Base-by-base conservation (phyloP, 2,113 vertebrate species). In the Chloebia gouldiae region DNA sequence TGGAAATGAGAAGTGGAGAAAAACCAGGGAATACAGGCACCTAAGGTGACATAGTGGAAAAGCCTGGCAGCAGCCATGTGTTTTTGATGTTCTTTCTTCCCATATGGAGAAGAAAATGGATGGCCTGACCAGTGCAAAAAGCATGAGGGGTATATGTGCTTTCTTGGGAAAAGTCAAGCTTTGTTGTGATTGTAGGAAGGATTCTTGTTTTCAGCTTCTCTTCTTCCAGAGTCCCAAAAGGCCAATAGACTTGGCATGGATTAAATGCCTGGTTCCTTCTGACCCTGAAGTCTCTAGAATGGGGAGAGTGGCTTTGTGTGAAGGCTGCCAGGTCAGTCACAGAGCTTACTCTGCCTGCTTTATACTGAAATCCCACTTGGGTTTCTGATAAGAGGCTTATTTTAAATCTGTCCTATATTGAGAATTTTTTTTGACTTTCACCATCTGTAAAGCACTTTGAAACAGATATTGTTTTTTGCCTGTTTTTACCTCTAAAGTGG, bases 381-480 rank as follows among this genome's bases (percentile, higher is more conserved):
- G 15, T 68, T 94, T 89, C 35, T 83, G n/a, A 6, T 50, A 59
- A 56, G 9, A 53, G 20, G 17, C 54, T 76, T 75, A 57, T 69
- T 85, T 69, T 18, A 51, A 64, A 14, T 47, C n/a, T 35, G n/a
- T 28, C 18, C 24, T 89, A 6, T 35, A 37, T 1, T 37, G 40
- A 27, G 17, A 13, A 6, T 31, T 72, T 80, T 69, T 27, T 27
- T 5, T 3, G 10, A 1, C 31, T 82, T 92, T 86, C 13, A 37
- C 9, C 27, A 8, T 69, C 42, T 68, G 15, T 75, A 42, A 59
- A 61, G 49, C 27, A 37, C 15, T 92, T 85, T 31, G 44, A 60
- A 83, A 8, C 8, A 65, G 7, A 27, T 11, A 3, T 0, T 68
- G 1, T 2, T 23, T 71, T 65, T 69, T 35, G 4, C 59, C 27